These are phyloP conservation scores for Caenorhabditis virilis DNA, from an alignment of 2,888 invertebrate genomes.

Conservation along the genomic window DNA sequence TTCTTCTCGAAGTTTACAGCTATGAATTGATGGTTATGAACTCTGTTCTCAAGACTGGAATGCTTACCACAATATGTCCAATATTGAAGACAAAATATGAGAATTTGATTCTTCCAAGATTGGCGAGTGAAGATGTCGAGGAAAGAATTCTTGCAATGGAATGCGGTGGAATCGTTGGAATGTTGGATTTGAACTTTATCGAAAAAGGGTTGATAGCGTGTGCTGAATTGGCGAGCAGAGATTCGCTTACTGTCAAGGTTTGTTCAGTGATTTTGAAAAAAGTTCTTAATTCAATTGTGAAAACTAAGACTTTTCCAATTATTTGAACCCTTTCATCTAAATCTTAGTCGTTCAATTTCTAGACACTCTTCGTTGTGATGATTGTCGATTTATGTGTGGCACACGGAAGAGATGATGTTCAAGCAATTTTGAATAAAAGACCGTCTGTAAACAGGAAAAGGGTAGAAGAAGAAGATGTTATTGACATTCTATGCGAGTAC, in stretches of 20 bases:
- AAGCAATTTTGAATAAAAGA: not conserved
- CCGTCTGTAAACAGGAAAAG: not conserved
- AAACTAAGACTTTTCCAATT: too few relatives aligned
- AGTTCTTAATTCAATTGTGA: too few relatives aligned
- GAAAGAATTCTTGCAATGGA: slow-evolving; percentile 7
- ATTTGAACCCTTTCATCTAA: too few relatives aligned
- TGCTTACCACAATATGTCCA: slow-evolving; percentile 2
- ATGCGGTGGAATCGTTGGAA: slow-evolving; percentile 19
- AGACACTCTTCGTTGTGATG: slow-evolving; percentile 2
- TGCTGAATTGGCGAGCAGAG: not conserved
- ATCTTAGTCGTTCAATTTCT: too few relatives aligned
- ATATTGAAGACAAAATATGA: slow-evolving; percentile 8
- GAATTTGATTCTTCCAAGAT: not conserved
- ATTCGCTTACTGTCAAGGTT: not conserved
- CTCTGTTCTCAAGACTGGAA: slow-evolving; percentile 10
- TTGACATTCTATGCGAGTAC: slow-evolving; percentile 2
- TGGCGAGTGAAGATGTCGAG: slow-evolving; percentile 1
- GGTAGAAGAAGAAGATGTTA: not conserved
- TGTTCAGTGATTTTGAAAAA: too few relatives aligned
- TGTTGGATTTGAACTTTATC: not conserved
- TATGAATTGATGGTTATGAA: slow-evolving; percentile 19
- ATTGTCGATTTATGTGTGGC: slow-evolving; percentile 5
- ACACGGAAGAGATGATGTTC: slow-evolving; percentile 1
- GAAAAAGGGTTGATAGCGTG: not conserved
- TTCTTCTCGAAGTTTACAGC: not conserved